A percentile compares a stretch with the other conserved stretches of the same genome.
Evolutionary conservation across 2,888 invertebrate genomes (phyloP).

Genomic region (Hypomecis punctinalis): DNA sequence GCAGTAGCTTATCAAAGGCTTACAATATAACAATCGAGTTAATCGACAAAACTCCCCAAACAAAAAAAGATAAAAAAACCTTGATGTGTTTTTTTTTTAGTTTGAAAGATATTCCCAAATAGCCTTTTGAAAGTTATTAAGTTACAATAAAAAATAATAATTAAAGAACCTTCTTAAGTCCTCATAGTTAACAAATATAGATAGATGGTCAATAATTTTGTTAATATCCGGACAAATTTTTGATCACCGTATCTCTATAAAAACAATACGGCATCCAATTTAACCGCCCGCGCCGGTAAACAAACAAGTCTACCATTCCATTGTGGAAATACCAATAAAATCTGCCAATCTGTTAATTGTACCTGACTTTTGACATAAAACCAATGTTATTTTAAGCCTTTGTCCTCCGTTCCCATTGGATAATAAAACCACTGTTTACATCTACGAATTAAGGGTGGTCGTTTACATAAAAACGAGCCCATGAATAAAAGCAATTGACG

Average conservation of each 20-base stretch:
- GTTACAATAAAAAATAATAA: too few relatives aligned
- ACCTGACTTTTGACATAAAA: conserved; percentile 24
- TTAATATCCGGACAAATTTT: not conserved
- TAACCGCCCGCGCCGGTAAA: conserved; percentile 9
- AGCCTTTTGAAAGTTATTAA: too few relatives aligned
- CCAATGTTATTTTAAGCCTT: conserved; percentile 21
- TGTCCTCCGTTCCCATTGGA: conserved; percentile 44
- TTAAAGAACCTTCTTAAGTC: too few relatives aligned
- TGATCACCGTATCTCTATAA: not conserved
- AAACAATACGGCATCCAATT: conserved; percentile 9
- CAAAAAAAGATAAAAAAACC: too few relatives aligned
- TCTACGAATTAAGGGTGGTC: conserved; percentile 58
- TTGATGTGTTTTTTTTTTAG: too few relatives aligned
- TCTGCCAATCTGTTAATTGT: conserved; percentile 14
- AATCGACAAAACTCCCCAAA: too few relatives aligned
- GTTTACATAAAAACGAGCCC: conserved; percentile 61
- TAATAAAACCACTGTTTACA: conserved; percentile 62
- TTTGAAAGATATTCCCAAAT: too few relatives aligned
- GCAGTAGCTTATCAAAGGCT: too few relatives aligned
- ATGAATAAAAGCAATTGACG: conserved; percentile 65
- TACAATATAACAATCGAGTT: too few relatives aligned
- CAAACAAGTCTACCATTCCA: conserved; percentile 12
- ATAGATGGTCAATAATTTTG: not conserved
- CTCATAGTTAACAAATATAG: too few relatives aligned
- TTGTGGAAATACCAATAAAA: conserved; percentile 17